Evolutionary conservation across 2,113 vertebrate species (phyloP).

Genomic region (Paraplagusia blochii): DNA sequence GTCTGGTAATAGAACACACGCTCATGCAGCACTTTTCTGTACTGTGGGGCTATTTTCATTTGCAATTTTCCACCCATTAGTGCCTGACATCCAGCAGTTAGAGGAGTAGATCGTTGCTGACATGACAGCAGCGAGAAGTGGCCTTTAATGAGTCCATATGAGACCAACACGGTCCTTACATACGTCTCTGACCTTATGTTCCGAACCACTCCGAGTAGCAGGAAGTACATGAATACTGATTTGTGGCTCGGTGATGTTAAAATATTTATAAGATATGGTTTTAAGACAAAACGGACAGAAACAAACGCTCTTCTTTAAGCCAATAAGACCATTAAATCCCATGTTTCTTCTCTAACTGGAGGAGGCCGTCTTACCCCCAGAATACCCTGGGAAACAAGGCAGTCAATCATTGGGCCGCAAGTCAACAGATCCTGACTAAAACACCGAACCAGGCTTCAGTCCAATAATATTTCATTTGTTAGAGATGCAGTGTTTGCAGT

Average conservation of each 20-base stretch:
- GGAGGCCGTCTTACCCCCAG: too few relatives aligned
- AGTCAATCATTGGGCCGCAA: too few relatives aligned
- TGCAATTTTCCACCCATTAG: background rate
- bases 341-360: too few relatives aligned
- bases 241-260: background rate
- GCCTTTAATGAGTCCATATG: background rate
- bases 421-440: too few relatives aligned
- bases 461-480: too few relatives aligned
- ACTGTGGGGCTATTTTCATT: background rate
- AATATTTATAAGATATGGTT: conserved; percentile 8
- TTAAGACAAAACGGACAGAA: too few relatives aligned
- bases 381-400: too few relatives aligned
- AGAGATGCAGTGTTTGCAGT: too few relatives aligned
- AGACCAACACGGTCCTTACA: background rate
- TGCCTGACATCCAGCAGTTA: background rate
- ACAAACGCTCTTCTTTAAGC: too few relatives aligned
- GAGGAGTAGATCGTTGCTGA: background rate
- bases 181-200: background rate
- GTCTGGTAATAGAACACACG: background rate
- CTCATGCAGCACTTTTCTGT: background rate
- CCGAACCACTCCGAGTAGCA: background rate
- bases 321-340: too few relatives aligned
- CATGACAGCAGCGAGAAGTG: background rate
- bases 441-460: too few relatives aligned
- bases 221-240: conserved; percentile 18